A percentile compares a stretch with the other conserved stretches of the same genome.
Conservation (phyloP, 2,113 vertebrate genomes). For the Dasyurus viverrinus region DNA sequence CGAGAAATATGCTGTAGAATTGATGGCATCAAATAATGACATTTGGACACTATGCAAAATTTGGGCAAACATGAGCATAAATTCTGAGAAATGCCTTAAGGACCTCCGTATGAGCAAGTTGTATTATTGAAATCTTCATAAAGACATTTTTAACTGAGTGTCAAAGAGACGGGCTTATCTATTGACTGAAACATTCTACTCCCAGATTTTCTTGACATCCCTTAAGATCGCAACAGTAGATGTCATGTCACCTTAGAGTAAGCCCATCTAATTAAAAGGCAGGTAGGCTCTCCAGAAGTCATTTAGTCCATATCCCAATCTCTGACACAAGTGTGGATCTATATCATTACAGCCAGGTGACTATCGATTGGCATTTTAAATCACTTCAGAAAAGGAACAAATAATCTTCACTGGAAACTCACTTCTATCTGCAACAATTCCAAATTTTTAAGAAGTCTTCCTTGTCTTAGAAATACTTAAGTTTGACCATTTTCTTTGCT, state of each 20-base stretch:
- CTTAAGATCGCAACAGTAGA: not conserved
- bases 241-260: not conserved
- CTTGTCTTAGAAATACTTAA: not conserved
- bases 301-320: not conserved
- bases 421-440: not conserved
- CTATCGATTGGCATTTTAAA: not conserved
- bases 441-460: not conserved
- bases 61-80: not conserved
- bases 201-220: not conserved
- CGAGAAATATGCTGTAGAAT: not conserved
- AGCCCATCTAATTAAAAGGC: not conserved
- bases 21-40: not conserved
- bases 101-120: not conserved
- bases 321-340: not conserved
- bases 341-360: not conserved
- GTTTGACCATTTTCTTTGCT: not conserved
- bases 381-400: not conserved
- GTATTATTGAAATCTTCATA: not conserved
- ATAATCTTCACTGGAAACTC: not conserved
- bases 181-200: not conserved
- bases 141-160: not conserved
- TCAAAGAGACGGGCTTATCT: not conserved
- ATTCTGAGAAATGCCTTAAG: conserved; percentile 2
- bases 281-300: not conserved
- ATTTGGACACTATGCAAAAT: not conserved